Percentiles rank a stretch among this genome's conserved stretches.
These are phyloP conservation scores for Gnathonemus echidnorhynchus DNA, from an alignment of 2,113 vertebrate species.

Conservation along the genomic window DNA sequence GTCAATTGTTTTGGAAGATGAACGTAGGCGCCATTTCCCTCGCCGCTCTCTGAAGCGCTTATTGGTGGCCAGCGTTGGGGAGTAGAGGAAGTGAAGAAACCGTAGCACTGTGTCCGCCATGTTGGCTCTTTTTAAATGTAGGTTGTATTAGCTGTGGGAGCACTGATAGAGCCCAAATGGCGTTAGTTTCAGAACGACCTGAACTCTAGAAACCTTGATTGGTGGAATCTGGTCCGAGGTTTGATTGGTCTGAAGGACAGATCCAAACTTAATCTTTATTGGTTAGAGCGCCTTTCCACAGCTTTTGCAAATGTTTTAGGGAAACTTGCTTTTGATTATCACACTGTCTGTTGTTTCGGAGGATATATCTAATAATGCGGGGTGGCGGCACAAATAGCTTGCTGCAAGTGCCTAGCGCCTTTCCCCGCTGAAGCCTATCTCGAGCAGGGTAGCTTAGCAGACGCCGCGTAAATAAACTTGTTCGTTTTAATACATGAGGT, in stretches of 20 bases:
- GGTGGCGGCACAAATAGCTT: slow-evolving; percentile 12
- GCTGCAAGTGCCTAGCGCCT: slow-evolving; percentile 14
- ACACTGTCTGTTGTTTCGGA: slow-evolving; percentile 28
- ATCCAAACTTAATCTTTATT: slow-evolving; percentile 76
- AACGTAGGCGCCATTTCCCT: slow-evolving; percentile 76
- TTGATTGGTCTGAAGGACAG: slow-evolving; percentile 83
- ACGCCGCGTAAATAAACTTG: neutral
- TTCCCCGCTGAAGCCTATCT: neutral
- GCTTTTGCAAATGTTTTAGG: slow-evolving; percentile 52
- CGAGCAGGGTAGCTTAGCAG: neutral
- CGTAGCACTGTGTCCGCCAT: slow-evolving; percentile 50
- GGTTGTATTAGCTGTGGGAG: neutral
- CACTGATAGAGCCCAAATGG: slow-evolving; percentile 57
- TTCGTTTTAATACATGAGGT: neutral
- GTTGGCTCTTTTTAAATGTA: slow-evolving; percentile 42
- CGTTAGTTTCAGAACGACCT: slow-evolving; percentile 59
- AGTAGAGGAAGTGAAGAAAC: slow-evolving; percentile 58
- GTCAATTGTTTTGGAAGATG: slow-evolving; percentile 72
- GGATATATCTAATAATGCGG: slow-evolving; percentile 19
- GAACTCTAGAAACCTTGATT: slow-evolving; percentile 74
- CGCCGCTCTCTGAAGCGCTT: slow-evolving; percentile 70
- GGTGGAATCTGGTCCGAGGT: slow-evolving; percentile 81
- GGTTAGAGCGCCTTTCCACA: slow-evolving; percentile 62
- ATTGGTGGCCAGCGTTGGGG: slow-evolving; percentile 69
- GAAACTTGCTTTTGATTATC: slow-evolving; percentile 53